phyloP scores from a whole-genome alignment of 1,140 invertebrate species.

The Ridgeia piscesae region DNA sequence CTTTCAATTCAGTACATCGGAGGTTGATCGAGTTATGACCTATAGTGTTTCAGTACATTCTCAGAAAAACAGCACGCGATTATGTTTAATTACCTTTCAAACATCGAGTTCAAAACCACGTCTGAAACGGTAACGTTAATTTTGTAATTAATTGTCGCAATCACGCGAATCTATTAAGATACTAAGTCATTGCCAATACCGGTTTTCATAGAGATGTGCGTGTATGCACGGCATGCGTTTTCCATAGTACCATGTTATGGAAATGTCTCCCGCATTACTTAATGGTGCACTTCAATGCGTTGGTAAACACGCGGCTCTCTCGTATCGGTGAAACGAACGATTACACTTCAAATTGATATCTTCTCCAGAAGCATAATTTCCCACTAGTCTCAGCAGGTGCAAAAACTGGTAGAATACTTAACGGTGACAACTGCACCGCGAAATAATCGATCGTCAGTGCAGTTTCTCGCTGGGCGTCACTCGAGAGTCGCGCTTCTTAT shows the following conservation, averaged over 20 bases:
- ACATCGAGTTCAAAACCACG: no score
- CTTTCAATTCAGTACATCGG: not conserved
- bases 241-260: not conserved
- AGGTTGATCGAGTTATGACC: not conserved
- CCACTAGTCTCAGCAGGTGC: not conserved
- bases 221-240: not conserved
- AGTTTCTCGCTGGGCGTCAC: not conserved
- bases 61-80: not conserved
- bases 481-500: not conserved
- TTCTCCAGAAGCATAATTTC: not conserved
- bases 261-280: not conserved
- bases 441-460: not conserved
- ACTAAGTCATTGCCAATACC: not conserved
- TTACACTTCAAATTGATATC: not conserved
- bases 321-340: not conserved
- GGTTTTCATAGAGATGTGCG: not conserved
- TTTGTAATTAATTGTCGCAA: not conserved
- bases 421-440: not conserved
- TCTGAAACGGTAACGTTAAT: not conserved
- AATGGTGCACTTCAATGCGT: not conserved
- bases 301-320: not conserved
- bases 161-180: not conserved
- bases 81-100: no score
- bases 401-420: not conserved
- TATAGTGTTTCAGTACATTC: not conserved